phyloP scores from a whole-genome alignment of 2,888 invertebrate genomes.

The Aphidius colemani region DNA sequence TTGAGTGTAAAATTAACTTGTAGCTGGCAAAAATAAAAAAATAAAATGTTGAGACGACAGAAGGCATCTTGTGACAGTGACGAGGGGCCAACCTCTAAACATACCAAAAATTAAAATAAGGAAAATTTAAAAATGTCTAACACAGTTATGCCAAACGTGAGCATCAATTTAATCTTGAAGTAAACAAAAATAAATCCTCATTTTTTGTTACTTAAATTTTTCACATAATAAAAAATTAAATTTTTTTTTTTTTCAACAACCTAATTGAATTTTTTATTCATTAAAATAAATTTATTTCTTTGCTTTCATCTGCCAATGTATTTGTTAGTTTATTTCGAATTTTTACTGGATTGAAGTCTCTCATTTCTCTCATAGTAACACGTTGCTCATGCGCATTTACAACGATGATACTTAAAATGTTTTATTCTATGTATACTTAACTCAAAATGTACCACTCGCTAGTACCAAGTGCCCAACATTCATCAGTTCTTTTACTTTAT shows the following conservation, averaged over 20 bases:
- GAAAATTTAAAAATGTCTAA: constrained; percentile 2
- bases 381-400: constrained; percentile 29
- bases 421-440: not conserved
- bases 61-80: constrained; percentile 30
- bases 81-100: constrained; percentile 32
- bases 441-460: not conserved
- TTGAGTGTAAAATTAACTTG: constrained; percentile 22
- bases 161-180: too few species aligned
- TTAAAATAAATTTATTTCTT: too few species aligned
- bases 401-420: constrained; percentile 12
- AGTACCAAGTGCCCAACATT: not conserved
- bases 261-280: too few species aligned
- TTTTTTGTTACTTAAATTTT: too few species aligned
- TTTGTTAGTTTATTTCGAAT: too few species aligned
- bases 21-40: constrained; percentile 10
- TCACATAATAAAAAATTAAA: too few species aligned
- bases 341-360: constrained; percentile 13
- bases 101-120: constrained; percentile 20
- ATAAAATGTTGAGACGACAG: constrained; percentile 14
- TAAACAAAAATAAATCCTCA: too few species aligned
- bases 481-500: not conserved
- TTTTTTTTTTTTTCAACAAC: too few species aligned
- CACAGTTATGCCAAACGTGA: too few species aligned
- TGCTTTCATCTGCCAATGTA: too few species aligned
- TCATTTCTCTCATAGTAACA: constrained; percentile 30